phyloP scores from a whole-genome alignment of 2,797 vertebrate species.

The Apogon talboti region DNA sequence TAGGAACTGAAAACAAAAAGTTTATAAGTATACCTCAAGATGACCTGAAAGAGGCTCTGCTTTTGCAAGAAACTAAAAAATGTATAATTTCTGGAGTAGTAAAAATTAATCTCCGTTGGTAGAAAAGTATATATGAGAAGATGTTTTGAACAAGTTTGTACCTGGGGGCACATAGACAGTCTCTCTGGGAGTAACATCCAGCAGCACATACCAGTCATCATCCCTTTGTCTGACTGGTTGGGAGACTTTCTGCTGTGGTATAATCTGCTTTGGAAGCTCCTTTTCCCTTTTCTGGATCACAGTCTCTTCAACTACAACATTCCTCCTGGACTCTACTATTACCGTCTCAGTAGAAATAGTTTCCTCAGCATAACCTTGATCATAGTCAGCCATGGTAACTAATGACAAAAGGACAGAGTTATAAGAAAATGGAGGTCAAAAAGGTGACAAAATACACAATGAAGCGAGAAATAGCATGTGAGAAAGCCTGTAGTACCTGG shows the following conservation, averaged over 20 bases:
- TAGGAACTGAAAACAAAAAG: constrained; percentile 40
- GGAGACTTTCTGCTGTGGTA: constrained; percentile 8
- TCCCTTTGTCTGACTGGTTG: constrained; percentile 29
- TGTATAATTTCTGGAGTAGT: background rate
- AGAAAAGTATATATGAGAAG: background rate
- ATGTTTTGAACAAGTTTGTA: constrained; percentile 38
- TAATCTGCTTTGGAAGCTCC: constrained; percentile 4
- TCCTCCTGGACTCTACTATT: constrained; percentile 28
- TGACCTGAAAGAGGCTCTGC: background rate
- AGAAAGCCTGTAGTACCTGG: constrained; percentile 58
- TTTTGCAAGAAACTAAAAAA: background rate
- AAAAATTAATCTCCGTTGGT: background rate
- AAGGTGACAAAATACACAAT: background rate
- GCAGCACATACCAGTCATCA: constrained; percentile 55
- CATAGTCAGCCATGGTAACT: constrained; percentile 41
- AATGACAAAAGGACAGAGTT: constrained; percentile 33
- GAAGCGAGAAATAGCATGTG: background rate
- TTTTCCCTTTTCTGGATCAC: constrained; percentile 35
- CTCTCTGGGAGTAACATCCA: constrained; percentile 44
- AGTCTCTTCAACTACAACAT: constrained; percentile 40
- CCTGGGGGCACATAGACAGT: constrained; percentile 57
- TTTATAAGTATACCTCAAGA: background rate
- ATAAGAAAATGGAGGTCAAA: constrained; percentile 10
- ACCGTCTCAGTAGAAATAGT: constrained; percentile 26
- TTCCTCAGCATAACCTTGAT: constrained; percentile 45